Evolutionary conservation across 2,113 vertebrate species (phyloP), one percentile per base, ranked within the genome.

Genomic region (Chionomys nivalis): DNA sequence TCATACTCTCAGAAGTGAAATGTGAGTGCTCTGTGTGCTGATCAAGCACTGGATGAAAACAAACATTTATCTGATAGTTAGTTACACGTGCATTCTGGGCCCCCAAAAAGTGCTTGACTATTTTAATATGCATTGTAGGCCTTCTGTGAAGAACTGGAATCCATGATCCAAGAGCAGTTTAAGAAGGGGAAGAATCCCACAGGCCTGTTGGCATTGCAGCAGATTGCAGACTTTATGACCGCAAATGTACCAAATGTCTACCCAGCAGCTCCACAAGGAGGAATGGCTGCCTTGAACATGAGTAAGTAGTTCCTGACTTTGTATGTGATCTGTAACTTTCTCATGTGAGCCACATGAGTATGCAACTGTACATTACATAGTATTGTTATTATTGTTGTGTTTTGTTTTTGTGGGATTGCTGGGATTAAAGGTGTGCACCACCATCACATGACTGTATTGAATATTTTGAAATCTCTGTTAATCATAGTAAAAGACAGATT

Each of bases 211-310:
- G 99, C 99, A 0, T 96, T 99, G 63, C 99, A 99, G 98, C 99
- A 99, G 99, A 99, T 99, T 61, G 99, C 99, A 0, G 99, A 99
- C 97, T 99, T 99, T 97, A 99, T 99, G 99, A 99, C 99, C 31
- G 98, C 99, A 0, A 99, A 98, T 2, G 99, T 99, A 36, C 99
- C 99, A 6, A 99, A 99, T 23, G 99, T 99, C 97, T 99, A 99
- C 97, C 99, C 99, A 0, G 99, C 99, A 11, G 99, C 99, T 24
- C 99, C 99, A 0, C 99, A 99, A 85, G 99, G 99, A 1, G 99
- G 99, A 87, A 99, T 99, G 99, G 99, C 99, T 1, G 99, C 99
- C 0, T 98, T 99, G 79, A 99, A 99, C 98, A 99, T 99, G 99
- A 99, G 99, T 99, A 98, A 99, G 99, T 98, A 89, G 11, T 65